A percentile compares a stretch with the other conserved stretches of the same genome.
phyloP scores from a whole-genome alignment of 1,140 invertebrate species.

The Micrasema minimum region DNA sequence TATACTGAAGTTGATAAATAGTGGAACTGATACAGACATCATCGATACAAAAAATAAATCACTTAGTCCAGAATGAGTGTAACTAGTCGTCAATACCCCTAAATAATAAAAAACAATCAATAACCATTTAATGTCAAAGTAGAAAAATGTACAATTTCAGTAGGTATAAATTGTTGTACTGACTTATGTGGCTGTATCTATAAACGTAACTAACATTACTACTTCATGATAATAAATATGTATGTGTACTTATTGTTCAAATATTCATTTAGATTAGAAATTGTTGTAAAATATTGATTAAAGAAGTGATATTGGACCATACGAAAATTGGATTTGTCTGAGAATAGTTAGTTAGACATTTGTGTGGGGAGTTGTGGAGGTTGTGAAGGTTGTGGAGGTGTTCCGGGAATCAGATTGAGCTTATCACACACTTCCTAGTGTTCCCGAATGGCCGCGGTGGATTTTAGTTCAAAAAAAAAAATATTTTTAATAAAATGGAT shows the following conservation, averaged over 20 bases:
- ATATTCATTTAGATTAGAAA: slow-evolving; percentile 41
- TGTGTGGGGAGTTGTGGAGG: neutral
- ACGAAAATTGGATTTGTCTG: slow-evolving; percentile 23
- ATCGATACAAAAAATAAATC: too few relatives aligned
- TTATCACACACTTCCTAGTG: slow-evolving; percentile 18
- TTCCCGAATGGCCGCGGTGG: neutral
- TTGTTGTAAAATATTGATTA: slow-evolving; percentile 40
- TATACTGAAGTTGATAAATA: too few relatives aligned
- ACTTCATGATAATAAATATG: slow-evolving; percentile 11
- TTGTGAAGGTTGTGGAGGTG: neutral
- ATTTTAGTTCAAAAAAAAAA: slow-evolving; percentile 36
- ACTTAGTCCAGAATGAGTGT: too few relatives aligned
- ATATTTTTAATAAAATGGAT: slow-evolving; percentile 44
- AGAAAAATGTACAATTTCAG: slow-evolving; percentile 51
- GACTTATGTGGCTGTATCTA: slow-evolving; percentile 54
- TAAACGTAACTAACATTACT: slow-evolving; percentile 24
- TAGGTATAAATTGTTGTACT: slow-evolving; percentile 53
- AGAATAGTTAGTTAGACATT: neutral
- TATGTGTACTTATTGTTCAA: slow-evolving; percentile 41
- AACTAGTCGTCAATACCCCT: too few relatives aligned
- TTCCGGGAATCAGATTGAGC: slow-evolving; percentile 38
- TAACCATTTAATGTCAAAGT: slow-evolving; percentile 14
- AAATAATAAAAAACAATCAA: too few relatives aligned
- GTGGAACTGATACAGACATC: too few relatives aligned
- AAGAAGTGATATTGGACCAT: slow-evolving; percentile 41